These are phyloP conservation scores for Atethmia centrago DNA, from an alignment of 2,888 invertebrate species.

Conservation along the genomic window DNA sequence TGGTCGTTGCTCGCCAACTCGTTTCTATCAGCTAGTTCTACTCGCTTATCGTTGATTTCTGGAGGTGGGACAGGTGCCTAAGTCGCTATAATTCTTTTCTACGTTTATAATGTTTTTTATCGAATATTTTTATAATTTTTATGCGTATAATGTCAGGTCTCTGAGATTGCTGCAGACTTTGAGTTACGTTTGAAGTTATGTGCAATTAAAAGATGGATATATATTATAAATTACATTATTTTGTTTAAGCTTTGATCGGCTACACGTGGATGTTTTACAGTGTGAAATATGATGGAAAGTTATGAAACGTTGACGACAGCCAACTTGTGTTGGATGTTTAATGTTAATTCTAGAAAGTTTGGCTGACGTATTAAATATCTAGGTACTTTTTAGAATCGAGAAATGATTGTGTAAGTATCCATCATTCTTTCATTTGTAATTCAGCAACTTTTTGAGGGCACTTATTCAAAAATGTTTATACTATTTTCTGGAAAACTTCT, in stretches of 20 bases:
- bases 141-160: conserved; percentile 34
- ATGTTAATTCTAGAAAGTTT: not conserved
- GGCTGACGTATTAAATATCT: not conserved
- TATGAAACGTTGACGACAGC: not conserved
- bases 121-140: conserved; percentile 59
- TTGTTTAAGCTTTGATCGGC: conserved; percentile 32
- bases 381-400: not conserved
- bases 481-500: not conserved
- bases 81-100: conserved; percentile 29
- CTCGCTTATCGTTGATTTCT: too few relatives aligned
- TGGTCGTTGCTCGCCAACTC: not conserved
- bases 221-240: conserved; percentile 44
- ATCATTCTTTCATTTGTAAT: not conserved
- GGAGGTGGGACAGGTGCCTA: not conserved
- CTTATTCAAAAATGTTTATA: not conserved
- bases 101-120: conserved; percentile 55
- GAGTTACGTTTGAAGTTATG: conserved; percentile 54
- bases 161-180: conserved; percentile 56
- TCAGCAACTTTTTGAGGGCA: too few relatives aligned
- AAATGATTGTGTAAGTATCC: not conserved
- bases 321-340: not conserved
- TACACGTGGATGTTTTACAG: conserved; percentile 18
- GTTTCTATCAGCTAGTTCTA: not conserved
- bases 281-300: conserved; percentile 21
- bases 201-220: conserved; percentile 37